Evolutionary conservation across 1,140 invertebrate genomes (phyloP).

Genomic region (Brachionus sp.): DNA sequence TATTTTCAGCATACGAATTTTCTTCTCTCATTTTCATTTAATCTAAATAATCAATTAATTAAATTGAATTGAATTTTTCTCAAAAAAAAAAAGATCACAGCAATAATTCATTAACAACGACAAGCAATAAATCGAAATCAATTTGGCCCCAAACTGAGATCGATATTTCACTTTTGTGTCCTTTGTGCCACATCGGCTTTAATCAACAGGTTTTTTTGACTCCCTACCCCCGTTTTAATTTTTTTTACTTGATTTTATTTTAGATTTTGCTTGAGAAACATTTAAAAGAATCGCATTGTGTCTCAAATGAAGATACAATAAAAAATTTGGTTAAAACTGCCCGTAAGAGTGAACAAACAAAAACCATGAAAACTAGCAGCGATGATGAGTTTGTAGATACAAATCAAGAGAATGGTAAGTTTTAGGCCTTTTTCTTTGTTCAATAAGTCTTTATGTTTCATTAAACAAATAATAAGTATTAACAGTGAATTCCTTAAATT

Average conservation of each 20-base stretch:
- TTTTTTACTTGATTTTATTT: not conserved
- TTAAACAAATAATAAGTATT: not conserved
- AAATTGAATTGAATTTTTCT: not conserved
- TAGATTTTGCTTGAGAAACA: constrained; percentile 4
- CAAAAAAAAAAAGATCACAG: not conserved
- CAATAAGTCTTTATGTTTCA: not conserved
- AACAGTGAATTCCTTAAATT: not conserved
- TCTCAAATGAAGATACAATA: constrained; percentile 26
- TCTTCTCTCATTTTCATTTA: not conserved
- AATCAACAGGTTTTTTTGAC: not conserved
- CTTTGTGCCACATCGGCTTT: not conserved
- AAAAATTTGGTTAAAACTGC: constrained; percentile 13
- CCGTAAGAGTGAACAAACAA: not conserved
- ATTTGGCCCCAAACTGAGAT: not conserved
- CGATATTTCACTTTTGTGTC: not conserved
- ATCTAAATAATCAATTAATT: not conserved
- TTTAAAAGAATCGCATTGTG: constrained; percentile 31
- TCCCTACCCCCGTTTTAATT: not conserved
- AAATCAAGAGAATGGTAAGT: constrained; percentile 16
- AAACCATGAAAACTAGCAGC: not conserved
- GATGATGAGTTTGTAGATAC: not conserved
- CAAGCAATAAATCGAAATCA: not conserved
- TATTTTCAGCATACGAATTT: not conserved
- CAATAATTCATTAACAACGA: constrained; percentile 15
- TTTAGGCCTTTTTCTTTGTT: not conserved